Evolutionary conservation across 2,797 vertebrate species (phyloP), one percentile per base, ranked within the genome.

Genomic region (Gymnopithys bicolor): DNA sequence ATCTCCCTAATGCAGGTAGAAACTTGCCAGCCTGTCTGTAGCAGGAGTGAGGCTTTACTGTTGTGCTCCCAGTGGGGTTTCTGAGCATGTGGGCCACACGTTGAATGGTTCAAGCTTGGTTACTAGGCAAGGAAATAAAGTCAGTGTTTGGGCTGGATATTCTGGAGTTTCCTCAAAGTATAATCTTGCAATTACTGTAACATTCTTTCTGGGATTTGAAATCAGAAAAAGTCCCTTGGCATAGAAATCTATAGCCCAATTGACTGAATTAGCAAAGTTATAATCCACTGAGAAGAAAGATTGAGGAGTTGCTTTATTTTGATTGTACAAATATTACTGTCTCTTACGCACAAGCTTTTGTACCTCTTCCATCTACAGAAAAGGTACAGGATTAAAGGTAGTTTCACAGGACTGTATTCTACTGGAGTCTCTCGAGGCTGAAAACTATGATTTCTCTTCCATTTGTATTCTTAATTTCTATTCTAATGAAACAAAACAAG

Each of bases 31-130:
- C 37, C n/a, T 2, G 5, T 22, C 41, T 11, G 0, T 7, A 17
- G n/a, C 35, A 24, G 19, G 15, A 64, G 14, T 0, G 3, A 60
- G 48, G 55, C 37, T 76, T 49, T 41, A 41, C 39, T 64, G 33
- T 43, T 53, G 8, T 25, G 19, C 63, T 41, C n/a, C 3, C 21
- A 10, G 46, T 46, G 24, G 8, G 39, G 25, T 33, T 58, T 73
- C 55, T 30, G 58, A 41, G 35, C 8, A 2, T 1, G 6, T 15
- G n/a, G 30, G 19, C 32, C 43, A 10, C 0, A 0, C 9, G 14
- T 49, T 45, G 53, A 67, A 7, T 19, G 28, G 48, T 59, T 84
- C 39, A 27, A n/a, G 16, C 10, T 33, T 66, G 6, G 7, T 32
- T 60, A 52, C 18, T 3, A 19, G 27, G 9, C 1, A 3, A 41